Conservation (phyloP, 2,113 vertebrate genomes). For the Leucoraja erinaceus region DNA sequence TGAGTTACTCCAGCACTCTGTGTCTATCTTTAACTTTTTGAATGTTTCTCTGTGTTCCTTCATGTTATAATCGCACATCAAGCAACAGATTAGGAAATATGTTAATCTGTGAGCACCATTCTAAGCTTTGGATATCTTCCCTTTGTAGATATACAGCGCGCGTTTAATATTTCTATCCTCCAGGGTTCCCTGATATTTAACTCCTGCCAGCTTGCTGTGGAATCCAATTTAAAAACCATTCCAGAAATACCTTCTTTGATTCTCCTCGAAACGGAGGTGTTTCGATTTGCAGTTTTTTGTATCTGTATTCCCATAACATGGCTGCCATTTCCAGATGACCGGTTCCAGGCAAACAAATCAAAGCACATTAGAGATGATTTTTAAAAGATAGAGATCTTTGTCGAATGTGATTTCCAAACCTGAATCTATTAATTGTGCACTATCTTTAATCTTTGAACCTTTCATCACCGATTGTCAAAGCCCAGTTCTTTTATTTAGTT, state of each 20-base stretch:
- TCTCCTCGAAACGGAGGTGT: not conserved
- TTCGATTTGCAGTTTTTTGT: not conserved
- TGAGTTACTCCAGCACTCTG: too few species aligned
- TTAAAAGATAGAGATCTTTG: not conserved
- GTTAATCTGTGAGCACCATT: not conserved
- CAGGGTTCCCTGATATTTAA: not conserved
- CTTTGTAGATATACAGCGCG: not conserved
- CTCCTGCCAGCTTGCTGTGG: slow-evolving; percentile 3
- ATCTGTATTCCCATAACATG: not conserved
- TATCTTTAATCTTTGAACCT: not conserved
- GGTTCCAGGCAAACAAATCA: not conserved
- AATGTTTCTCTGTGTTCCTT: not conserved
- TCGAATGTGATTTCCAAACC: not conserved
- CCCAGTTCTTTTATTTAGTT: not conserved
- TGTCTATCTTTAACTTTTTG: not conserved
- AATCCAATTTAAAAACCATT: slow-evolving; percentile 20
- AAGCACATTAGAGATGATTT: not conserved
- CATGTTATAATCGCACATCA: not conserved
- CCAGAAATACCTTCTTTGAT: not conserved
- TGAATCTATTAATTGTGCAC: not conserved
- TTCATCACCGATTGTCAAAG: too few species aligned
- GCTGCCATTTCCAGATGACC: not conserved
- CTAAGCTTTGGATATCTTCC: not conserved
- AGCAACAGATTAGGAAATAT: not conserved
- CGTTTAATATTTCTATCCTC: slow-evolving; percentile 18